Conservation (phyloP, 2,113 vertebrate genomes). For the Oplegnathus fasciatus region DNA sequence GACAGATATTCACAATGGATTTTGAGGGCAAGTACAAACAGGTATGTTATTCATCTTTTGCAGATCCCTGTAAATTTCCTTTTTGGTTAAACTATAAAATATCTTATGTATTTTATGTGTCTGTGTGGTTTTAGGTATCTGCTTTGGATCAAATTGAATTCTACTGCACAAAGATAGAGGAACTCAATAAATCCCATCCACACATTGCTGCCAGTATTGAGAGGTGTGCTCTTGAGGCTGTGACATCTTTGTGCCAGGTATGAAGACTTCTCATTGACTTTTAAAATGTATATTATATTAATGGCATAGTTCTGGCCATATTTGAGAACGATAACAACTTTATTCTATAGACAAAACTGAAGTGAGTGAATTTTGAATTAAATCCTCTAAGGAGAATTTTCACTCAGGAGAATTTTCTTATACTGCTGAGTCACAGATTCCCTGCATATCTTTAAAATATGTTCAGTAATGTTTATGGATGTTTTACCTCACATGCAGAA, state of each 20-base stretch:
- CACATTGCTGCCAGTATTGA: conserved; percentile 83
- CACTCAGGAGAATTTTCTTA: background rate
- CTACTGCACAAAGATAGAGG: conserved; percentile 80
- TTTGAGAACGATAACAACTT: background rate
- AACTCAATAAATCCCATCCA: conserved; percentile 22
- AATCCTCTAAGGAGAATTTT: background rate
- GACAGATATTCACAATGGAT: conserved; percentile 79
- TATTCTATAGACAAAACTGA: too few relatives aligned
- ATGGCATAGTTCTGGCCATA: background rate
- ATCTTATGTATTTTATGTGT: background rate
- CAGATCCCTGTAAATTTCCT: background rate
- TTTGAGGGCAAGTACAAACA: conserved; percentile 87
- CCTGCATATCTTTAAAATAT: background rate
- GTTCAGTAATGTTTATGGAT: background rate
- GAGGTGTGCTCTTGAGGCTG: conserved; percentile 89
- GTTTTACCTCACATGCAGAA: conserved; percentile 60
- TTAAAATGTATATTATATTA: background rate
- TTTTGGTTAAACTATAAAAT: background rate
- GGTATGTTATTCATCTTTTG: conserved; percentile 76
- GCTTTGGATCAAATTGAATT: conserved; percentile 80
- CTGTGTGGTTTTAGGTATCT: conserved; percentile 80
- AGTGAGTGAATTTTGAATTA: background rate
- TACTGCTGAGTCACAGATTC: background rate
- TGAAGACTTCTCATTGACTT: background rate
- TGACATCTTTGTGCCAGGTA: conserved; percentile 90